Percentiles rank a stretch among this genome's conserved stretches.
Evolutionary conservation across 2,888 invertebrate genomes (phyloP).

Genomic region (Nymphalis polychloros): DNA sequence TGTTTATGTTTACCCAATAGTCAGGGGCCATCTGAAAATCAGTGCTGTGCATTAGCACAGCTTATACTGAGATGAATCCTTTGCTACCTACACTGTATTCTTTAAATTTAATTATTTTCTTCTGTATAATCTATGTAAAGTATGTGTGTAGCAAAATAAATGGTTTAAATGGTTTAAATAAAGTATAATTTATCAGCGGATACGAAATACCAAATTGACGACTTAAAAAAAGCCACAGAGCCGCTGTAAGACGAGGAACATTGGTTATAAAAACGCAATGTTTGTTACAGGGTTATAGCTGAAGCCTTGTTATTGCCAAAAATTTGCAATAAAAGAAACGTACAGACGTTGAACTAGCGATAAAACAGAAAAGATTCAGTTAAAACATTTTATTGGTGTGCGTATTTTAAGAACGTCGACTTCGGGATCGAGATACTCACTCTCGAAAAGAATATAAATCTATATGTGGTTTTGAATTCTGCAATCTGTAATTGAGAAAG

Average conservation of each 20-base stretch:
- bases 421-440: not conserved
- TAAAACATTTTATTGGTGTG: constrained; percentile 12
- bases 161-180: too few relatives aligned
- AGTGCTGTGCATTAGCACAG: too few relatives aligned
- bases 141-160: too few relatives aligned
- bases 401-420: constrained; percentile 14
- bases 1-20: too few relatives aligned
- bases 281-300: not conserved
- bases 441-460: not conserved
- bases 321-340: constrained; percentile 27
- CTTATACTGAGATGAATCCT: too few relatives aligned
- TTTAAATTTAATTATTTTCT: too few relatives aligned
- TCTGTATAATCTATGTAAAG: too few relatives aligned
- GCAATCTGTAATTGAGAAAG: too few relatives aligned
- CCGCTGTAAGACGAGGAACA: constrained; percentile 17
- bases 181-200: not conserved
- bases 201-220: not conserved
- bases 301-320: constrained; percentile 28
- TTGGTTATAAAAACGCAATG: not conserved
- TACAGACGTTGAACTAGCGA: constrained; percentile 21
- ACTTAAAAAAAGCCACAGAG: constrained; percentile 2
- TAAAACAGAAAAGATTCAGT: constrained; percentile 17
- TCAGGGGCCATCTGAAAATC: too few relatives aligned
- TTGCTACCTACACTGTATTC: too few relatives aligned
- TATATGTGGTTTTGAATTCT: too few relatives aligned